Percentiles rank a stretch among this genome's conserved stretches.
These are phyloP conservation scores for Danaus plexippus DNA, from an alignment of 1,140 invertebrate species.

Conservation along the genomic window DNA sequence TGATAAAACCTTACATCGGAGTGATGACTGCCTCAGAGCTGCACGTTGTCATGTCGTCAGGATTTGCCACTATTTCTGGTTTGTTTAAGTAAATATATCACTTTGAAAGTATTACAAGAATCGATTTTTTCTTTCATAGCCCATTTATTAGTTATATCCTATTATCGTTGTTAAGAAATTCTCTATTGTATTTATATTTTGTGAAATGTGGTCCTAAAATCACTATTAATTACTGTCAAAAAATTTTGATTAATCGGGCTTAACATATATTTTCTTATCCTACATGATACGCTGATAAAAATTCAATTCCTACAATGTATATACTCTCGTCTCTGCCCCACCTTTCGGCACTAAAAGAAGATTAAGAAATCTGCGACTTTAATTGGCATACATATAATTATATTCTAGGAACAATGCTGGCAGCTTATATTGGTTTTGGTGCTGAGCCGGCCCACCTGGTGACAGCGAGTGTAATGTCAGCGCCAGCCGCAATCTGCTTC, in stretches of 20 bases:
- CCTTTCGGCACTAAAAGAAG: no score
- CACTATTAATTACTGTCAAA: no score
- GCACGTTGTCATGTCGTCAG: conserved; percentile 93
- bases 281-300: no score
- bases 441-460: conserved; percentile 87
- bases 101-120: no score
- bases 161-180: conserved; percentile 1
- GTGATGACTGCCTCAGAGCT: conserved; percentile 91
- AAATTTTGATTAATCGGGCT: no score
- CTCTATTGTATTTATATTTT: neutral
- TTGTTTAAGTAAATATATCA: conserved; percentile 16
- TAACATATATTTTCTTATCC: no score
- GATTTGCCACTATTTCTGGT: conserved; percentile 96
- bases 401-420: conserved; percentile 84
- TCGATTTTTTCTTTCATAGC: no score
- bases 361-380: neutral
- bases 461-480: conserved; percentile 95
- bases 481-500: conserved; percentile 90
- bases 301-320: no score
- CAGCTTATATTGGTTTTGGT: conserved; percentile 93
- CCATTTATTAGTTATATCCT: neutral
- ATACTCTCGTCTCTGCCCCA: no score
- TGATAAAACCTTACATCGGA: conserved; percentile 90
- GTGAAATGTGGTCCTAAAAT: no score
- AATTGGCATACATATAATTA: neutral